Evolutionary conservation across 2,797 vertebrate genomes (phyloP), one percentile per base, ranked within the genome.

Genomic region (Semotilus atromaculatus): DNA sequence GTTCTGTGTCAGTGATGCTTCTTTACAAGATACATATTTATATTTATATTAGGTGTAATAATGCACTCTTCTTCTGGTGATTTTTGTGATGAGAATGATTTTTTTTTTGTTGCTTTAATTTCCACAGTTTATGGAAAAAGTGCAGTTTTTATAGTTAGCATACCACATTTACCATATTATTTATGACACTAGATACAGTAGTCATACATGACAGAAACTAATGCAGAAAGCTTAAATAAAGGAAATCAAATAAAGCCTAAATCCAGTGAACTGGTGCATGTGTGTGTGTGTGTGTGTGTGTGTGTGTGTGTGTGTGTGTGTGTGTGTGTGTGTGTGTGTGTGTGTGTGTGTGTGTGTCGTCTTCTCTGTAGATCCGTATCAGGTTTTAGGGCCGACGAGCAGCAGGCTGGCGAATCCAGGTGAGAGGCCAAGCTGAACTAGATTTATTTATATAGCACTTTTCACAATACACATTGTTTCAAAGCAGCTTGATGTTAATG

Each of bases 321-420:
- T n/a, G n/a, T n/a, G n/a, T n/a, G n/a, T n/a, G n/a, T n/a, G n/a
- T n/a, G n/a, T n/a, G n/a, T n/a, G n/a, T n/a, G n/a, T n/a, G n/a
- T n/a, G n/a, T n/a, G n/a, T n/a, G n/a, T n/a, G n/a, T 31, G 1
- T 31, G 31, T 71, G 74, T 64, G 88, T 40, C 51, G 7, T 81
- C 78, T 85, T 55, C 70, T 1, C 87, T 23, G 5, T 11, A 97
- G 96, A 97, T 93, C 96, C 96, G 0, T 97, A 97, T 87, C 96
- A 97, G 92, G 96, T 97, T 88, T 94, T 97, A 64, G 96, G 96
- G 64, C 96, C 96, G 0, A 97, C 96, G 29, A 97, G 96, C 90
- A 97, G 96, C 91, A 94, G 96, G 84, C 96, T 97, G 82, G 96
- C 96, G 86, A 97, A 97, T 88, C 96, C 96, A 95, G 96, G 96